A percentile compares a stretch with the other conserved stretches of the same genome.
Evolutionary conservation across 2,888 invertebrate genomes (phyloP).

Genomic region (Protophormia terraenovae): DNA sequence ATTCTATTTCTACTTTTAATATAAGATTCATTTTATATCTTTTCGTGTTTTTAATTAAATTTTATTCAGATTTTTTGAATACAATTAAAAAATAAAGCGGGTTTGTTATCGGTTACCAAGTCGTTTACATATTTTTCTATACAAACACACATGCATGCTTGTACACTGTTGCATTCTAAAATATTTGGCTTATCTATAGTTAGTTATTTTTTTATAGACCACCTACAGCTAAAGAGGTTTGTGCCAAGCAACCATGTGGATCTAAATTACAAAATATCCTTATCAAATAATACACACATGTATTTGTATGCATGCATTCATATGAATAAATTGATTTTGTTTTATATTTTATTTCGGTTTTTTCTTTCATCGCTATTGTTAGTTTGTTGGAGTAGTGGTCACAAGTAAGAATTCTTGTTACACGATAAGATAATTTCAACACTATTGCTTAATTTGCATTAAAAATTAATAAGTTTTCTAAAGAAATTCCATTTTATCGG

Average conservation of each 20-base stretch:
- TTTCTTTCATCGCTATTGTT: conserved; percentile 16
- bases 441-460: conserved; percentile 63
- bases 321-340: conserved; percentile 48
- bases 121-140: background rate
- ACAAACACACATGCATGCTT: background rate
- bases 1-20: conserved; percentile 14
- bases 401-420: conserved; percentile 18
- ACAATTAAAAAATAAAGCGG: conserved; percentile 56
- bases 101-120: conserved; percentile 44
- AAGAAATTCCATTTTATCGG: conserved; percentile 51
- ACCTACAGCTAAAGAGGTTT: conserved; percentile 56
- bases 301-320: background rate
- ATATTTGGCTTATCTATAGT: conserved; percentile 24
- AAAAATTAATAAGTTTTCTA: conserved; percentile 59
- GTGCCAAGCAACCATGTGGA: background rate
- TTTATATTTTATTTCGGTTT: conserved; percentile 16
- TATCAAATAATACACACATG: conserved; percentile 31
- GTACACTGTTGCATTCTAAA: background rate
- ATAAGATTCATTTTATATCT: conserved; percentile 8
- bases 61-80: conserved; percentile 54
- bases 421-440: conserved; percentile 62
- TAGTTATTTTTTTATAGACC: conserved; percentile 28
- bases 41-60: conserved; percentile 63
- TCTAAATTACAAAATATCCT: conserved; percentile 42
- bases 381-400: conserved; percentile 25